Percentiles rank a stretch among this genome's conserved stretches.
Conservation (phyloP, 2,797 vertebrate genomes). For the Pteronotus mesoamericanus region DNA sequence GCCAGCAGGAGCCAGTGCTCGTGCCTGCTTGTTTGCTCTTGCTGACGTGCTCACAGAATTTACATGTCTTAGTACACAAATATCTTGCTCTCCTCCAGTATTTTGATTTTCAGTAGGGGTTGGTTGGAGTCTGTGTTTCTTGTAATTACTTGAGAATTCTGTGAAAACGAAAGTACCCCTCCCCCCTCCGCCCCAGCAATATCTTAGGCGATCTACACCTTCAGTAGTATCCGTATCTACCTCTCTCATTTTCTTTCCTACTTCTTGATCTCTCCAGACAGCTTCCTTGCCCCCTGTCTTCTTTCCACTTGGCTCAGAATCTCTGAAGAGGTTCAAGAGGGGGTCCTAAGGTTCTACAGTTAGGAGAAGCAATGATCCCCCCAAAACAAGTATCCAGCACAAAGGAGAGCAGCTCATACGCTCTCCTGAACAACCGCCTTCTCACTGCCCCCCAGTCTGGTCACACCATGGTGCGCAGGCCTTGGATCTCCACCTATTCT, state of each 20-base stretch:
- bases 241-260: neutral
- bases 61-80: neutral
- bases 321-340: neutral
- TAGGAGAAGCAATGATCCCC: neutral
- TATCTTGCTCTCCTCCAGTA: neutral
- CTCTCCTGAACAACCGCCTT: fast-evolving
- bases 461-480: neutral
- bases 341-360: neutral
- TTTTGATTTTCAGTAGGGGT: neutral
- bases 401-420: neutral
- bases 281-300: neutral
- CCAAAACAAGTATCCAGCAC: neutral
- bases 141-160: neutral
- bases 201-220: neutral
- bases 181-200: fast-evolving
- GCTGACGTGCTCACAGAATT: fast-evolving
- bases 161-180: neutral
- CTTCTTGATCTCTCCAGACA: neutral
- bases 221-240: neutral
- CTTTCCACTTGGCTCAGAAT: neutral
- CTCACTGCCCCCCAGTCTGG: neutral
- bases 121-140: neutral
- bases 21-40: neutral
- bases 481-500: neutral
- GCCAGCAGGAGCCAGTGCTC: neutral